Conservation (phyloP, 2,797 vertebrate genomes). For the Okamejei kenojei region DNA sequence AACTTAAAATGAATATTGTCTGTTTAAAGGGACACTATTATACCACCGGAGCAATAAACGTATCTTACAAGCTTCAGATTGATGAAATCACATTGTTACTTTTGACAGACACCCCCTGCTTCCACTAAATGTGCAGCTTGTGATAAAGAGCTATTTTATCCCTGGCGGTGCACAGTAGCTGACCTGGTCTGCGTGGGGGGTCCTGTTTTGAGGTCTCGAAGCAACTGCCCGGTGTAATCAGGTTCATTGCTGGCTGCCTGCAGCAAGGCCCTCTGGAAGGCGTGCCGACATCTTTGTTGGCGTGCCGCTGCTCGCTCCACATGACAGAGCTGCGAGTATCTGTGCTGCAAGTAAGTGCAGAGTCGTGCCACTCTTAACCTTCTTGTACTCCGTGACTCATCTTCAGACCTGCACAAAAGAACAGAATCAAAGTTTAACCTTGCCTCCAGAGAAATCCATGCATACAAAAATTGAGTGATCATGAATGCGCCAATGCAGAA, state of each 20-base stretch:
- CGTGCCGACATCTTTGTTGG: constrained; percentile 85
- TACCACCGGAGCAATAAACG: background rate
- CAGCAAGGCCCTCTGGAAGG: constrained; percentile 87
- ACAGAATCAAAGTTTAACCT: constrained; percentile 11
- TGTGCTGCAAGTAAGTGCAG: constrained; percentile 95
- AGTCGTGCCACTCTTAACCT: constrained; percentile 83
- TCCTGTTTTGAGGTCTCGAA: constrained; percentile 72
- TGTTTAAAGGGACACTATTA: background rate
- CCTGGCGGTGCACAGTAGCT: constrained; percentile 41
- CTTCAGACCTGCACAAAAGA: constrained; percentile 62
- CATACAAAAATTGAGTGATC: background rate
- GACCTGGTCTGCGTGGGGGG: constrained; percentile 66
- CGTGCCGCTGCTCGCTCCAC: constrained; percentile 87
- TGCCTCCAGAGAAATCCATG: background rate
- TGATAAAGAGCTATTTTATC: background rate
- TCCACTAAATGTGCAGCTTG: background rate
- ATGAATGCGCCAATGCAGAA: background rate
- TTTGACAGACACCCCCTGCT: background rate
- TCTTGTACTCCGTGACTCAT: constrained; percentile 67
- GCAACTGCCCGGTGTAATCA: constrained; percentile 74
- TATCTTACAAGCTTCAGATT: too few species aligned
- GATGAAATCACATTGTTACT: background rate
- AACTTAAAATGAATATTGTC: too few species aligned
- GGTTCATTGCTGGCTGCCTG: constrained; percentile 86
- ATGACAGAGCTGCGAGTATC: constrained; percentile 96